Evolutionary conservation across 2,113 vertebrate species (phyloP).

Genomic region (Dissostichus mawsoni): DNA sequence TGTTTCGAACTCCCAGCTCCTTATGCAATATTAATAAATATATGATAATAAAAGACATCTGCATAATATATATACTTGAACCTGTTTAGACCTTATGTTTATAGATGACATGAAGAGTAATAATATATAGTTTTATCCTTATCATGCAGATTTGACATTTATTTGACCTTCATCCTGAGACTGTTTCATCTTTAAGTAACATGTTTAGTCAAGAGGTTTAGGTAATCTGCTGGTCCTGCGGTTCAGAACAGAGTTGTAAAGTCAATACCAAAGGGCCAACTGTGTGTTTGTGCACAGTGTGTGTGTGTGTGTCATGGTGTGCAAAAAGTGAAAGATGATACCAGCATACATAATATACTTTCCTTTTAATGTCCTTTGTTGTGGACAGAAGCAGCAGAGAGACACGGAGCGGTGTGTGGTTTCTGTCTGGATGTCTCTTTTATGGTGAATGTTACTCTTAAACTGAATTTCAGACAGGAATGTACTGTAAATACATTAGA

Average conservation of each 20-base stretch:
- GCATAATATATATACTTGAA: conserved; percentile 24
- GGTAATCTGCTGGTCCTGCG: neutral
- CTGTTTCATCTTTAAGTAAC: neutral
- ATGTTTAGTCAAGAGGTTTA: neutral
- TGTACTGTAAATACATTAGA: neutral
- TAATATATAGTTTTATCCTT: neutral
- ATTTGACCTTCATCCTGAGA: neutral
- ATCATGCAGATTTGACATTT: neutral
- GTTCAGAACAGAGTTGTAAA: conserved; percentile 30
- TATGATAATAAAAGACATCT: conserved; percentile 27
- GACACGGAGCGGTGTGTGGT: neutral
- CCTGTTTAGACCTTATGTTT: neutral
- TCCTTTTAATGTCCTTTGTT: conserved; percentile 16
- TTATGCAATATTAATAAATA: conserved; percentile 48
- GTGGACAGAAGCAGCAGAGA: conserved; percentile 14
- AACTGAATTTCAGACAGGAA: neutral
- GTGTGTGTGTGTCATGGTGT: conserved; percentile 40
- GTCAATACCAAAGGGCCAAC: neutral
- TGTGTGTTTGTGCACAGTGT: conserved; percentile 5
- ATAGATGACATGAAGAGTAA: neutral
- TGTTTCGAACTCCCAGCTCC: conserved; percentile 28
- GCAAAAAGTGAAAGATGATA: conserved; percentile 62
- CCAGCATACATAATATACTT: conserved; percentile 50
- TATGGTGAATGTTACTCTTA: neutral
- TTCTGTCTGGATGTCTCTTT: conserved; percentile 1